Base-by-base conservation (phyloP, 2,888 invertebrate genomes). In the Alentia gelatinosa region DNA sequence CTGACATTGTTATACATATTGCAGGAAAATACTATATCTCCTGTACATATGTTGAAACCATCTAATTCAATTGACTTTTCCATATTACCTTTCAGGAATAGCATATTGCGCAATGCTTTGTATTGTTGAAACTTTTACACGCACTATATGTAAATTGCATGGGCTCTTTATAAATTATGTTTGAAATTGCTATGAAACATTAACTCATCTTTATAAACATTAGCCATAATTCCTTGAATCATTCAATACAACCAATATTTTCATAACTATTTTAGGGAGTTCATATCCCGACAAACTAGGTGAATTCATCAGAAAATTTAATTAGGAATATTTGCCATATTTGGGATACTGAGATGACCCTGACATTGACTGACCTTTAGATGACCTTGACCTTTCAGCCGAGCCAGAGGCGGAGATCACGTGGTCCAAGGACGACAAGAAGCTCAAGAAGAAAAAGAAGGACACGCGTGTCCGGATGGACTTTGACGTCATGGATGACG, bases 371-470 rank as follows among this genome's bases (percentile, higher is more conserved):
- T n/a, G n/a, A n/a, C n/a, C n/a, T n/a, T n/a, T n/a, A n/a, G n/a
- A n/a, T n/a, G n/a, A n/a, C n/a, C n/a, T n/a, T n/a, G n/a, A n/a
- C 30, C 39, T 39, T 42, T 5, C 75, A 91, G 91, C 90, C 50
- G 79, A 92, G 1, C 92, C 92, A n/a, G 90, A 75, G 47, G 91
- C 95, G 0, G 94, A 93, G 26, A 94, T 96, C 83, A 93, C 93
- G 84, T 96, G 96, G 96, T 91, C 92, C 68, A 94, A 94, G 56
- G 93, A 95, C 91, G 94, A 94, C 1, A 89, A 93, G 50, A 89
- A 90, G 26, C 68, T 94, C 26, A 91, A 92, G 89, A 91, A 93
- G 3, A 93, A 92, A 42, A 91, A 91, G 42, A 40, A 89, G 42
- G 91, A 92, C 42, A 23, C 63, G 0, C 79, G 90, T 33, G 39